Base-by-base conservation (phyloP, 1,140 invertebrate species). In the Charaxes varanes region DNA sequence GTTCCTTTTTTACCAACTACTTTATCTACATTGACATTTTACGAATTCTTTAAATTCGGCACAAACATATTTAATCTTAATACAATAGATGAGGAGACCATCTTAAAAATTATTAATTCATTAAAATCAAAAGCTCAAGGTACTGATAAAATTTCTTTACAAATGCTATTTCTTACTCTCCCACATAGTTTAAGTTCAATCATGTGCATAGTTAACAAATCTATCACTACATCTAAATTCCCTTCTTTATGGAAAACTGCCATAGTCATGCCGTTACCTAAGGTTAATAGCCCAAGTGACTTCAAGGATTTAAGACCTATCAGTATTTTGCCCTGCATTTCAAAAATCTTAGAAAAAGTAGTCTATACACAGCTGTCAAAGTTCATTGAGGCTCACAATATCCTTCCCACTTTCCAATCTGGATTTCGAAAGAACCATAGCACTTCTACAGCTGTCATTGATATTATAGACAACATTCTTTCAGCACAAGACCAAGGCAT, bases 401-500 rank as follows among this genome's bases (percentile, higher is more conserved):
- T 42, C n/a, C 10, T 42, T 6, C 41, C 41, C 10, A 6, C 13
- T 2, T 15, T 13, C 1, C 41, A 42, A 14, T 42, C 41, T 6
- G 41, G 41, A 6, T 42, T 34, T 28, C 21, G 41, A 6, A 34
- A 26, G 28, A 15, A 27, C 13, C 16, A 37, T 23, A 27, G 19
- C 19, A 41, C 41, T 11, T 19, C 41, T 4, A 44, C 32, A 3
- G 33, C 33, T 17, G 6, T 36, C 2, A 17, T 17, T 12, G 18
- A 44, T 11, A 34, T 44, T 6, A 13, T 37, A n/a, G 34, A 44
- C 8, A 14, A 44, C n/a, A 37, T 44, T 14, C 16, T 44, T 10
- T 12, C 32, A 0, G 34, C 26, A 17, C 27, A 24, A 4, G 27
- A 44, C 14, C 15, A 12, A n/a, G 42, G 42, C 1, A 24, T 23